Percentiles rank a stretch among this genome's conserved stretches.
Conservation (phyloP, 2,888 invertebrate species). For the Drosophila sordidula region DNA sequence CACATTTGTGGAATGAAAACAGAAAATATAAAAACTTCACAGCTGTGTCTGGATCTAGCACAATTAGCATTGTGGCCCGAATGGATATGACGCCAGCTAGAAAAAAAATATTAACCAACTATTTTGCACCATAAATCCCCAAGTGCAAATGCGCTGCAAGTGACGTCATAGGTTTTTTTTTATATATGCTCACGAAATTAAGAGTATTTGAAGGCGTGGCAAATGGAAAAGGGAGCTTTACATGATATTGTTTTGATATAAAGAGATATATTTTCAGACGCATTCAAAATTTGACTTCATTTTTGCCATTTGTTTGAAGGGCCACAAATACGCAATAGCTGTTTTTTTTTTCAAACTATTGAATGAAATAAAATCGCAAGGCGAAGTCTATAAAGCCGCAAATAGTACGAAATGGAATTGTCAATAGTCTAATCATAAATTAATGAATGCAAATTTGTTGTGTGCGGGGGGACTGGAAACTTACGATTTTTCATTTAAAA, state of each 20-base stretch:
- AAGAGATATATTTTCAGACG: too few species aligned
- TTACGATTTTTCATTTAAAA: conserved; percentile 86
- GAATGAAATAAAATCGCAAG: conserved; percentile 26
- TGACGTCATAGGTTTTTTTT: conserved; percentile 15
- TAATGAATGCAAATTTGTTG: conserved; percentile 39
- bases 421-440: conserved; percentile 49
- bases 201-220: too few species aligned
- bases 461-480: conserved; percentile 60
- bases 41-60: conserved; percentile 38
- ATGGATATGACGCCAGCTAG: conserved; percentile 17
- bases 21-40: conserved; percentile 19
- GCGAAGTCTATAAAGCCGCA: conserved; percentile 18
- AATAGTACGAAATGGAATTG: conserved; percentile 18
- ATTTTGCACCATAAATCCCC: conserved; percentile 25
- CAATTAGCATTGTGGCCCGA: conserved; percentile 27
- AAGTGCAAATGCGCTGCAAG: conserved; percentile 14
- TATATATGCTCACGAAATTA: too few species aligned
- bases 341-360: conserved; percentile 17
- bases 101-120: not conserved
- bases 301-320: not conserved
- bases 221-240: too few species aligned
- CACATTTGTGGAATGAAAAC: conserved; percentile 20
- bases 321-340: not conserved
- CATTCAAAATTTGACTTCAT: not conserved
- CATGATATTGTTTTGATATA: too few species aligned